Conservation (phyloP, 1,140 invertebrate species). For the Hestina assimilis region DNA sequence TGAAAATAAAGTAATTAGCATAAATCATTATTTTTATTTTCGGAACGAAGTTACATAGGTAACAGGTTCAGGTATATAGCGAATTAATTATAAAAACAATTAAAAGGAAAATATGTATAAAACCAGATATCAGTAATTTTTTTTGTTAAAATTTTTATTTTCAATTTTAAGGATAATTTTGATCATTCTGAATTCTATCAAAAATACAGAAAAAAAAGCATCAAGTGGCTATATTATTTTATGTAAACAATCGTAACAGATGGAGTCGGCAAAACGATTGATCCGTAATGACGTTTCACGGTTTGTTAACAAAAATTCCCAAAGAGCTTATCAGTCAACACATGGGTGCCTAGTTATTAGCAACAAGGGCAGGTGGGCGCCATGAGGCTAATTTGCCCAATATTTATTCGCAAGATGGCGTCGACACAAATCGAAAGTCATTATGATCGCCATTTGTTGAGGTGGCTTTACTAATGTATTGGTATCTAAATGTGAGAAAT, state of each 20-base stretch:
- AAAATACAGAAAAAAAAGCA: no score
- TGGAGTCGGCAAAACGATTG: conserved; percentile 26
- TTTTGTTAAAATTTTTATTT: no score
- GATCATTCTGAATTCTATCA: no score
- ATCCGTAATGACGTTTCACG: conserved; percentile 42
- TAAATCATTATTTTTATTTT: no score
- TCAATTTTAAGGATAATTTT: no score
- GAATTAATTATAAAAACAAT: no score
- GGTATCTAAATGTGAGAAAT: conserved; percentile 31
- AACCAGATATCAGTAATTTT: no score
- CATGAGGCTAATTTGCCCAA: conserved; percentile 69
- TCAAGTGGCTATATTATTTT: no score
- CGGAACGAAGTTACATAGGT: no score
- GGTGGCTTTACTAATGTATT: conserved; percentile 58
- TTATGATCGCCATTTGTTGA: conserved; percentile 63
- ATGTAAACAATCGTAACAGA: conserved; percentile 7
- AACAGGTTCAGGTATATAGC: no score
- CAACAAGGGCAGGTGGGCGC: conserved; percentile 61
- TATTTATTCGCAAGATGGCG: conserved; percentile 74
- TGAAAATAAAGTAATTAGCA: no score
- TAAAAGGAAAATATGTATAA: no score
- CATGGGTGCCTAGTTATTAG: conserved; percentile 43
- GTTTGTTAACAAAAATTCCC: conserved; percentile 33
- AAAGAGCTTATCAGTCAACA: conserved; percentile 40
- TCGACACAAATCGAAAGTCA: conserved; percentile 61